phyloP scores from a whole-genome alignment of 2,797 vertebrate genomes.

The Acridotheres tristis region DNA sequence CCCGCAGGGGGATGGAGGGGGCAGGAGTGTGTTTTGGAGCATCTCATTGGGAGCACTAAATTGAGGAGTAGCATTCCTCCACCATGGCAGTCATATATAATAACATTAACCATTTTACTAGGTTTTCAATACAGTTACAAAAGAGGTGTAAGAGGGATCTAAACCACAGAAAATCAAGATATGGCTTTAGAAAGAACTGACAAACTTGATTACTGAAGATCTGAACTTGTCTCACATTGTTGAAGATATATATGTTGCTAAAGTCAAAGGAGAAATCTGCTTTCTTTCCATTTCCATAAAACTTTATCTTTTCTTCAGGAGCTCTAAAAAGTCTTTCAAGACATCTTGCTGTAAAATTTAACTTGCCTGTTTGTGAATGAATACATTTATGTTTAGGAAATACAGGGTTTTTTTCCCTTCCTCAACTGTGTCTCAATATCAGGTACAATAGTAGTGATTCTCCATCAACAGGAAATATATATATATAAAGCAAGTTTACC shows the following conservation, averaged over 20 bases:
- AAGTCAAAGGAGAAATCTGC: background rate
- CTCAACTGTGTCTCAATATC: background rate
- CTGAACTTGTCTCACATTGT: background rate
- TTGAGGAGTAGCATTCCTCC: background rate
- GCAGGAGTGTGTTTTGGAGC: rapidly evolving
- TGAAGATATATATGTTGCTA: background rate
- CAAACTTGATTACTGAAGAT: background rate
- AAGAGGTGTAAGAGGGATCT: background rate
- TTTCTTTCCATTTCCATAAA: background rate
- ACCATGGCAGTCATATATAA: background rate
- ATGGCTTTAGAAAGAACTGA: background rate
- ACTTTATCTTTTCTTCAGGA: background rate
- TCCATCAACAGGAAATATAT: slow-evolving; percentile 39
- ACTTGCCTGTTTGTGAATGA: background rate
- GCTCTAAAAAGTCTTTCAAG: background rate
- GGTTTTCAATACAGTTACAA: background rate
- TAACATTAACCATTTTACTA: background rate
- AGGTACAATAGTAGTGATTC: background rate
- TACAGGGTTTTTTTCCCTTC: background rate
- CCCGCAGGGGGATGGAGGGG: rapidly evolving
- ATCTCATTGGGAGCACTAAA: background rate
- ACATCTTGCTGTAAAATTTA: background rate
- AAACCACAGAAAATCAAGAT: background rate
- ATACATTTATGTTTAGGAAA: background rate
- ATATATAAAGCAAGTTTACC: slow-evolving; percentile 45